A percentile compares a stretch with the other conserved stretches of the same genome.
phyloP scores from a whole-genome alignment of 1,140 invertebrate genomes.

The Stenopsyche tienmushanensis region DNA sequence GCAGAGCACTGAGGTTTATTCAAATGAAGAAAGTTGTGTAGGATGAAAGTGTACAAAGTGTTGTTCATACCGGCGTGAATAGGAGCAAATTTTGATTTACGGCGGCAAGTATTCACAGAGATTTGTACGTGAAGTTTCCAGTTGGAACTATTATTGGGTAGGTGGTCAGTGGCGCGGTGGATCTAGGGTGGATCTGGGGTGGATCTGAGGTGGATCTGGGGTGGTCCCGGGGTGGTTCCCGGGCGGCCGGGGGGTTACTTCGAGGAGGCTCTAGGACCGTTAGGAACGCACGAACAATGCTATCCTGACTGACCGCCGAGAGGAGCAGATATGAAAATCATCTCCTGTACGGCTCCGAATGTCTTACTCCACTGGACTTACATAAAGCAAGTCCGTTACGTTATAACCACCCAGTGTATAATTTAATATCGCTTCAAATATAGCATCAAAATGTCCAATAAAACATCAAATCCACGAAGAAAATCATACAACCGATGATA shows the following conservation, averaged over 20 bases:
- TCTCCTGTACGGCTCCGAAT: constrained; percentile 41
- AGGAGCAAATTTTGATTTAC: constrained; percentile 31
- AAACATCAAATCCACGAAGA: no score
- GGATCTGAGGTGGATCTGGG: not conserved
- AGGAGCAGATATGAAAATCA: constrained; percentile 42
- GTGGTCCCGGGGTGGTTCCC: not conserved
- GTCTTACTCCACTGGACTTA: constrained; percentile 41
- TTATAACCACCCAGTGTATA: constrained; percentile 7
- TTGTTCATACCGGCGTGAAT: constrained; percentile 17
- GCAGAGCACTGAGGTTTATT: no score
- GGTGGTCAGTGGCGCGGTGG: constrained; percentile 1
- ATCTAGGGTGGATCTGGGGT: not conserved
- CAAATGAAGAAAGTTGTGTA: constrained; percentile 19
- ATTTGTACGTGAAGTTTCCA: constrained; percentile 32
- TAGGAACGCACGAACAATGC: constrained; percentile 38
- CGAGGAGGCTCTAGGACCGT: constrained; percentile 12
- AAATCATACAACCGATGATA: no score
- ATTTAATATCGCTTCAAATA: no score
- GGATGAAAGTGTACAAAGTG: constrained; percentile 24
- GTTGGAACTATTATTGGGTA: constrained; percentile 26
- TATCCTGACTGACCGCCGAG: constrained; percentile 42
- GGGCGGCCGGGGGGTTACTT: not conserved
- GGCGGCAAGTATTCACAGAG: constrained; percentile 28
- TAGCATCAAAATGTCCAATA: no score
- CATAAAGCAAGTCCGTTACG: constrained; percentile 25